Evolutionary conservation across 37 sponge, comb jelly and placozoan genomes (phyloP).

Genomic region (Aplysina aerophoba): DNA sequence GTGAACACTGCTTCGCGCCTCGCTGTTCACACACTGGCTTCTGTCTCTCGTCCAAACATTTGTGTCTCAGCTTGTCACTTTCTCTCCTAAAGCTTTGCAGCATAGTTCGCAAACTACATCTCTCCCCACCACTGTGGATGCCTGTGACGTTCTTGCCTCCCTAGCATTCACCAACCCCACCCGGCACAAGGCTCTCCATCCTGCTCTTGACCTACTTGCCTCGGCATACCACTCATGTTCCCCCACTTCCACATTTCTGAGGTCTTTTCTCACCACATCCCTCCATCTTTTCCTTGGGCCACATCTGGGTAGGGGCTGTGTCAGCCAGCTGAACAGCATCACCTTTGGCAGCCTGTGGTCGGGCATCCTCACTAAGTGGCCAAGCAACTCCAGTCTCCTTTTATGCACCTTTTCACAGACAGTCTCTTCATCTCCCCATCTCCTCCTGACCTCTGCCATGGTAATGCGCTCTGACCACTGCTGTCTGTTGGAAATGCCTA

Average conservation of each 20-base stretch:
- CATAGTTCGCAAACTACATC: constrained; percentile 22
- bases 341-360: constrained; percentile 36
- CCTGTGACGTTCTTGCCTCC: neutral
- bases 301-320: constrained; percentile 11
- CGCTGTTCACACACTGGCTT: constrained; percentile 18
- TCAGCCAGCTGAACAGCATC: too few relatives aligned
- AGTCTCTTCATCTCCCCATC: constrained; percentile 46
- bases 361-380: constrained; percentile 32
- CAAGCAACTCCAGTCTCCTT: constrained; percentile 38
- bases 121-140: neutral
- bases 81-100: neutral
- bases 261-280: constrained; percentile 20
- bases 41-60: constrained; percentile 7
- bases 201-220: constrained; percentile 22
- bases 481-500: constrained; percentile 37
- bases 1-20: constrained; percentile 18
- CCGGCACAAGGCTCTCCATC: constrained; percentile 19
- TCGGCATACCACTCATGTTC: constrained; percentile 30
- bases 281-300: constrained; percentile 31
- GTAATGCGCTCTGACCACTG: constrained; percentile 42
- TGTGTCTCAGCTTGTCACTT: constrained; percentile 29
- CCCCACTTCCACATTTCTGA: neutral
- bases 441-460: constrained; percentile 33
- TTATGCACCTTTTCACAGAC: neutral
- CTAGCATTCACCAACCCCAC: constrained; percentile 5